Evolutionary conservation across 2,888 invertebrate genomes (phyloP).

Genomic region (Mechanitis messenoides): DNA sequence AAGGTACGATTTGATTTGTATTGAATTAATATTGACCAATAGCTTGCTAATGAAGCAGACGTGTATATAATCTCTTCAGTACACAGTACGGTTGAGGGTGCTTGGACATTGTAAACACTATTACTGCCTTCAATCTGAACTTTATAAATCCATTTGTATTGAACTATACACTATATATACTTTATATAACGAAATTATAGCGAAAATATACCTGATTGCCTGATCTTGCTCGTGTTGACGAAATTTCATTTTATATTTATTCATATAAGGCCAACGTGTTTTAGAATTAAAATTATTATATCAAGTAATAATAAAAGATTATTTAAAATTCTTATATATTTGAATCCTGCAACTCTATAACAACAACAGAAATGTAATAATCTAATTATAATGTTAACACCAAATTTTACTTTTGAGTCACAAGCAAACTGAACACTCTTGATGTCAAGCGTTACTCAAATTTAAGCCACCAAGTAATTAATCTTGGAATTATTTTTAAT

Average conservation of each 20-base stretch:
- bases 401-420: constrained; percentile 40
- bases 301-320: no score
- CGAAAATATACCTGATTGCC: no score
- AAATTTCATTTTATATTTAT: background rate
- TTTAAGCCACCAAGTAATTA: constrained; percentile 64
- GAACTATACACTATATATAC: no score
- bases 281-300: no score
- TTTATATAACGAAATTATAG: no score
- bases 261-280: background rate
- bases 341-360: constrained; percentile 24
- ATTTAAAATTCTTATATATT: no score
- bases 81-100: constrained; percentile 16
- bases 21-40: constrained; percentile 37
- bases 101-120: constrained; percentile 20
- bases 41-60: constrained; percentile 32
- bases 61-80: constrained; percentile 23
- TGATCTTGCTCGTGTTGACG: no score
- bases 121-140: constrained; percentile 19
- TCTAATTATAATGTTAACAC: constrained; percentile 49
- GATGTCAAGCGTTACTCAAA: constrained; percentile 59
- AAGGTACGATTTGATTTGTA: constrained; percentile 41
- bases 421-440: constrained; percentile 66
- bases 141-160: background rate
- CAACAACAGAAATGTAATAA: constrained; percentile 32
- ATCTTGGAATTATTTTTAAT: constrained; percentile 55